Base-by-base conservation (phyloP, 2,113 vertebrate species). In the Lontra canadensis region DNA sequence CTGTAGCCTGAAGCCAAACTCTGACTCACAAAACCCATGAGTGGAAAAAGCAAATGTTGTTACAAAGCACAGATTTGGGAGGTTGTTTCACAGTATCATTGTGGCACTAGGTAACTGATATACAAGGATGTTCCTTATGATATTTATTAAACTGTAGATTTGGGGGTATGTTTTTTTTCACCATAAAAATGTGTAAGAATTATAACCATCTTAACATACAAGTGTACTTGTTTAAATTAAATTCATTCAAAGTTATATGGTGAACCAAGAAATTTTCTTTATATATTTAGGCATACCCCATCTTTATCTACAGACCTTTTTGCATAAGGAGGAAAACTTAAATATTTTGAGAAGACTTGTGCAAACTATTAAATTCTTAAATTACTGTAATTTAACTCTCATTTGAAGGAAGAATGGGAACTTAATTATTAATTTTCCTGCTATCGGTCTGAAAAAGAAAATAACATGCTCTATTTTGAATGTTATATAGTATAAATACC, bases 341-440 rank as follows among this genome's bases (percentile, higher is more conserved):
- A 90, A 14, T 57, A 91, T 49, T 86, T 92, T 90, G 20, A 79
- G 52, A 57, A 91, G 65, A 59, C 84, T 55, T 94, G 71, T 94
- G 17, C 15, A 84, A 88, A 91, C 57, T 63, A 92, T 20, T 88
- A 85, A 80, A 78, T 83, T 78, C 18, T 97, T 94, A 88, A 97
- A 84, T 80, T 47, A 96, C 18, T 55, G 47, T 49, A 49, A 49
- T 49, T 49, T 49, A 59, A 94, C 13, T 49, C n/a, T 89, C 39
- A 76, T 44, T n/a, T 96, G 79, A 65, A 39, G 17, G 29, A 86
- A 86, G 34, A 85, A 85, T 31, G 59, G 26, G 14, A 94, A 89
- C 21, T 94, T 69, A 84, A 59, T 44, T 52, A 1, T 79, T 88
- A 83, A 81, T 57, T 80, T 89, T 85, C 34, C 26, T 85, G 26